These are phyloP conservation scores for Galbula dea DNA, from an alignment of 2,113 vertebrate genomes.

Conservation along the genomic window DNA sequence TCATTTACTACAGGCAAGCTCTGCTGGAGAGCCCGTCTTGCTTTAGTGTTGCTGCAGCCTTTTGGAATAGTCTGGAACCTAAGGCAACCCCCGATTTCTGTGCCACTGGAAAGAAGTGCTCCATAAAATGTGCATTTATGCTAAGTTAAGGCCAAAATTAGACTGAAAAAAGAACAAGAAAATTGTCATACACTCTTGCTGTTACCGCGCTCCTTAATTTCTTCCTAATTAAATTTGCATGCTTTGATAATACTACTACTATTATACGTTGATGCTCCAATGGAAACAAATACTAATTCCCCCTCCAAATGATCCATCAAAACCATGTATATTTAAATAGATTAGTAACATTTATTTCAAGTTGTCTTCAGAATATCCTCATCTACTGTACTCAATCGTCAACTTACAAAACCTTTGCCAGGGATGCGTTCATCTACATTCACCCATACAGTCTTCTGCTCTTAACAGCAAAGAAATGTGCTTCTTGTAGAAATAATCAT, in stretches of 20 bases:
- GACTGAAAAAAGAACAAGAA: conserved; percentile 17
- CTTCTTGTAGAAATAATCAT: not conserved
- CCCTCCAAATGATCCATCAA: not conserved
- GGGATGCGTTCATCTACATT: not conserved
- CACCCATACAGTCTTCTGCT: not conserved
- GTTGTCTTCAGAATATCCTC: conserved; percentile 7
- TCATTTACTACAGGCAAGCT: not conserved
- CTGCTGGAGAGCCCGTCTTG: not conserved
- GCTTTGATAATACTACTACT: conserved; percentile 42
- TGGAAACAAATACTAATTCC: conserved; percentile 51
- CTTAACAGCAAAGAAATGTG: not conserved
- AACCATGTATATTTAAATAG: not conserved
- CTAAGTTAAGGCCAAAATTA: conserved; percentile 12
- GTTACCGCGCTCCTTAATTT: conserved; percentile 26
- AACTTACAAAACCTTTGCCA: not conserved
- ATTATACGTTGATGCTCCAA: not conserved
- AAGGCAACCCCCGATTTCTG: not conserved
- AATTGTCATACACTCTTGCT: not conserved
- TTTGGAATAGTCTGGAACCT: not conserved
- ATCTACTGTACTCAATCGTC: not conserved
- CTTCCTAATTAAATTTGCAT: conserved; percentile 49
- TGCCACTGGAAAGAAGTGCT: not conserved
- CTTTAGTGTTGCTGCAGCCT: not conserved
- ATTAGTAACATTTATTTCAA: conserved; percentile 41
- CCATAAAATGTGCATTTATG: not conserved